These are phyloP conservation scores for Pseudomyrmex sp. DNA, from an alignment of 1,140 invertebrate species.

Conservation along the genomic window DNA sequence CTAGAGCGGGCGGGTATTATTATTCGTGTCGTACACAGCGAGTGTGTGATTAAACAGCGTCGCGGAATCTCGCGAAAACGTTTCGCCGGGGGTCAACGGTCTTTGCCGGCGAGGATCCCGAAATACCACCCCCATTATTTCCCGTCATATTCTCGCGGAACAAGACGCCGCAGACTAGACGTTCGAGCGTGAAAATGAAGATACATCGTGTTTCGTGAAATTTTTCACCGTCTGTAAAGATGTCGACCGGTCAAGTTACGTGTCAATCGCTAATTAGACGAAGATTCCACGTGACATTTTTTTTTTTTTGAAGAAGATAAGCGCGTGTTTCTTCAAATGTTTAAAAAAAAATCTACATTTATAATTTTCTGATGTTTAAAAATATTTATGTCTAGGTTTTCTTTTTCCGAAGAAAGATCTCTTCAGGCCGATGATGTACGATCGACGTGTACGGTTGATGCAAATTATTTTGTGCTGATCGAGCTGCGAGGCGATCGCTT, in stretches of 20 bases:
- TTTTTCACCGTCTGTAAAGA: not conserved
- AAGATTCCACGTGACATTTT: too few species aligned
- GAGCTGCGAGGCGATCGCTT: not conserved
- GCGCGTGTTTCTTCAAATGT: not conserved
- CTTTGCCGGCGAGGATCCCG: constrained; percentile 22
- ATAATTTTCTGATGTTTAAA: not conserved
- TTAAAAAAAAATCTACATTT: not conserved
- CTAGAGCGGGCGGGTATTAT: constrained; percentile 1
- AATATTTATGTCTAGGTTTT: not conserved
- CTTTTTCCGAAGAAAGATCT: not conserved
- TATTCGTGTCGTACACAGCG: not conserved
- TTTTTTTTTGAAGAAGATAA: too few species aligned
- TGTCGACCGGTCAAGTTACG: too few species aligned
- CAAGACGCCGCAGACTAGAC: not conserved
- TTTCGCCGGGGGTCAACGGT: constrained; percentile 43
- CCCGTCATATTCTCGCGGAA: constrained; percentile 31
- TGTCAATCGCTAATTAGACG: too few species aligned
- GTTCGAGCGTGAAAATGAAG: not conserved
- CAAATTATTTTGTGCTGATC: constrained; percentile 2
- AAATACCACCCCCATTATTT: constrained; percentile 58
- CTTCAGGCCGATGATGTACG: not conserved
- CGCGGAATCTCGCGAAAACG: constrained; percentile 45
- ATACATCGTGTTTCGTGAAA: not conserved
- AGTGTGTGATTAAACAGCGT: not conserved
- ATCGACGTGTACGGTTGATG: not conserved